Base-by-base conservation (phyloP, 1,140 invertebrate species). In the Callitettix versicolor region DNA sequence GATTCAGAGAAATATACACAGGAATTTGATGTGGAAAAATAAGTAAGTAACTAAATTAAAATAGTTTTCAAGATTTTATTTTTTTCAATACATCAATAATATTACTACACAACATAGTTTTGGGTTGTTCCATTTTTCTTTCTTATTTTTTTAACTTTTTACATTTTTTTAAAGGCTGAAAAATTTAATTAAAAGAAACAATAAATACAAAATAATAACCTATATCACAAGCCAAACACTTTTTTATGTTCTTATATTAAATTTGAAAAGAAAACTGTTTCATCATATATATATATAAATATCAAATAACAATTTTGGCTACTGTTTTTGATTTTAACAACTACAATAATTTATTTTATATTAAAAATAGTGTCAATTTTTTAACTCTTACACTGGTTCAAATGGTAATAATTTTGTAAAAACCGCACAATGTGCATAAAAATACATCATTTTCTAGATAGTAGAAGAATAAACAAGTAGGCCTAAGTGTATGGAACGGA, bases 1-100 rank as follows among this genome's bases (percentile, higher is more conserved):
- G n/a, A n/a, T n/a, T n/a, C n/a, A n/a, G n/a, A n/a, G n/a, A n/a
- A n/a, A n/a, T n/a, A n/a, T n/a, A n/a, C n/a, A n/a, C n/a, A n/a
- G n/a, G n/a, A n/a, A n/a, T n/a, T n/a, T n/a, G n/a, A n/a, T n/a
- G n/a, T n/a, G 26, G 26, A 30, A 4, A 30, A 30, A 9, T 30
- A 30, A 30, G 26, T 30, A 30, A 44, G 20, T 5, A 44, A 44
- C 42, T 20, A 3, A 44, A 44, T 14, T 18, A 9, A 52, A 40
- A 18, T 24, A 48, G 47, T 55, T 55, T 55, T 55, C 47, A 44
- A 40, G 42, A 55, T 33, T 62, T 61, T 62, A 58, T 56, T 60
- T 62, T 58, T 57, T 62, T 50, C 61, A 62, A 62, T 62, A 62
- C 61, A 62, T 62, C 61, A 62, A 62, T 62, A 59, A 54, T 57